Conservation (phyloP, 2,797 vertebrate genomes). For the Oreochromis grahami region DNA sequence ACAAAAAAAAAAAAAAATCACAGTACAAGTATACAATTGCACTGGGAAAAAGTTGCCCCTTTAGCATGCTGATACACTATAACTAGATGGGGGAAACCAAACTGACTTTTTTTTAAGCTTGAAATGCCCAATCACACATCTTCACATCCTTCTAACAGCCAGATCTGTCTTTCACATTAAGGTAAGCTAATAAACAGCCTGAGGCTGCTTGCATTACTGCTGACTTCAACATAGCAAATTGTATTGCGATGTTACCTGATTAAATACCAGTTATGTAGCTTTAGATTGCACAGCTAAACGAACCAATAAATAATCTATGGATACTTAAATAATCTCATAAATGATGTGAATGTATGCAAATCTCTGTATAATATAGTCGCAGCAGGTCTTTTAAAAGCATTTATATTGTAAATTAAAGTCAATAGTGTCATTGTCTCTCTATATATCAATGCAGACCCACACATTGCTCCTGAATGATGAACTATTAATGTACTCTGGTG, state of each 20-base stretch:
- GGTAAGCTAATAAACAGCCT: background rate
- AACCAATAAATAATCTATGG: background rate
- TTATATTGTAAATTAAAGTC: background rate
- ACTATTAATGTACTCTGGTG: background rate
- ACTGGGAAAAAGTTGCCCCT: background rate
- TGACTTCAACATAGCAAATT: background rate
- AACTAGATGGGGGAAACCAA: background rate
- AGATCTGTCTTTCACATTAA: background rate
- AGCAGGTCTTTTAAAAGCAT: background rate
- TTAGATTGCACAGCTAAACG: background rate
- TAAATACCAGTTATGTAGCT: background rate
- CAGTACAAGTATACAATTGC: background rate
- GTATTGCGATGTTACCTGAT: background rate
- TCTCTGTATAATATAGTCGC: background rate
- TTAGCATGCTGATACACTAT: background rate
- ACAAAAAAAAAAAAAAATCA: no score
- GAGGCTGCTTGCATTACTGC: background rate
- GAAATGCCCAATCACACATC: background rate
- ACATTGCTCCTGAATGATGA: constrained; percentile 24
- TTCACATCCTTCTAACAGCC: background rate
- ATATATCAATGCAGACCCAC: background rate
- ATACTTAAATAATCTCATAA: background rate
- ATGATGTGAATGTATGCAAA: background rate
- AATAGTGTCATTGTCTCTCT: background rate
- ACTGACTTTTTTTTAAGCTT: background rate